Evolutionary conservation across 2,113 vertebrate genomes (phyloP).

Genomic region (Laticauda laticaudata): DNA sequence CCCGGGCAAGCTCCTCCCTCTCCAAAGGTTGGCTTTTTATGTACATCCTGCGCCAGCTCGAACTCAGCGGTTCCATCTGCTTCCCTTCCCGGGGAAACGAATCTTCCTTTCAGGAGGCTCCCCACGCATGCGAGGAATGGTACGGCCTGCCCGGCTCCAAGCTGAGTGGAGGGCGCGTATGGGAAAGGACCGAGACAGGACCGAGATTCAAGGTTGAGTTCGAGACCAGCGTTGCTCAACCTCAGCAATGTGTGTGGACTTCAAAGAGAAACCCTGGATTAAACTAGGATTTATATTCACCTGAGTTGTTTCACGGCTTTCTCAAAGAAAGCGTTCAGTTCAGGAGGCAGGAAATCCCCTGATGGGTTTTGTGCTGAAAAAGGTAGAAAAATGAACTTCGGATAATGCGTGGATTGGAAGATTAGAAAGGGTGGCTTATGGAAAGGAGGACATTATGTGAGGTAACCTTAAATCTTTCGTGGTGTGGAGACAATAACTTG

Average conservation of each 20-base stretch:
- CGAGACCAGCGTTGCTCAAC: neutral
- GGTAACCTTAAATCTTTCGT: neutral
- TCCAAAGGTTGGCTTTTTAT: neutral
- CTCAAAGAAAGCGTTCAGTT: neutral
- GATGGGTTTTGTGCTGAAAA: neutral
- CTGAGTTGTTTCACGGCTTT: neutral
- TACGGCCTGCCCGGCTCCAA: neutral
- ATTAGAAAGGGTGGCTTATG: neutral
- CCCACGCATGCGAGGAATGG: neutral
- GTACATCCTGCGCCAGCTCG: neutral
- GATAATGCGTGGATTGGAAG: neutral
- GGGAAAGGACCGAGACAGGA: neutral
- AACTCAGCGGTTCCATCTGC: neutral
- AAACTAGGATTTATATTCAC: neutral
- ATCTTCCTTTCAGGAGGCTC: neutral
- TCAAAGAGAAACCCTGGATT: neutral
- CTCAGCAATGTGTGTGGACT: neutral
- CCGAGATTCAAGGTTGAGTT: neutral
- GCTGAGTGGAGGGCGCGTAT: neutral
- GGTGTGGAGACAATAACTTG: too few relatives aligned
- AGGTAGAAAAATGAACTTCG: neutral
- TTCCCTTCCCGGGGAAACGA: neutral
- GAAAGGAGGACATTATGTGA: neutral
- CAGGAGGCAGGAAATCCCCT: neutral
- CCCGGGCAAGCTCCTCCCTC: neutral